phyloP scores from a whole-genome alignment of 2,888 invertebrate genomes.

The Chloroclysta siterata region DNA sequence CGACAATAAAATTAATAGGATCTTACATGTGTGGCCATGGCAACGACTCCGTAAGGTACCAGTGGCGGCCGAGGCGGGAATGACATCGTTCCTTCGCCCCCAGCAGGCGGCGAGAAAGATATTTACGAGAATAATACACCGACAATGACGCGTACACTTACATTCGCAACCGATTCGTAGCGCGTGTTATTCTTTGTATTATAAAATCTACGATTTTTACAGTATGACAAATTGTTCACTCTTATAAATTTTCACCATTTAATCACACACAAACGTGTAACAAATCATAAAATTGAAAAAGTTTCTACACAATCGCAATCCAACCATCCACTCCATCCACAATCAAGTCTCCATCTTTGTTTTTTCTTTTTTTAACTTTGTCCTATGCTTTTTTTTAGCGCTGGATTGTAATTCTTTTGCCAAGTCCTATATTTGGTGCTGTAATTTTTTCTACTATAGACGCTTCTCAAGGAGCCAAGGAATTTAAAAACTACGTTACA shows the following conservation, averaged over 20 bases:
- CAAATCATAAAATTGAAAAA: not conserved
- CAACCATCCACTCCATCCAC: too few species aligned
- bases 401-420: too few species aligned
- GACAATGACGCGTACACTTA: conserved; percentile 53
- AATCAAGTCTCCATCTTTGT: too few species aligned
- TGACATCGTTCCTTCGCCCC: conserved; percentile 86
- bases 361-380: too few species aligned
- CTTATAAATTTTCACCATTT: not conserved
- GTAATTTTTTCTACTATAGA: too few species aligned
- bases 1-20: conserved; percentile 11
- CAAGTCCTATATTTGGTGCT: too few species aligned
- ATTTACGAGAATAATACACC: conserved; percentile 39
- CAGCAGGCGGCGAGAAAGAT: conserved; percentile 18
- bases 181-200: conserved; percentile 1
- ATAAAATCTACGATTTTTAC: not conserved
- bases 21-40: conserved; percentile 91
- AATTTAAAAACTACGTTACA: too few species aligned
- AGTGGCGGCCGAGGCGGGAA: conserved; percentile 95
- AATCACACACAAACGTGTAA: not conserved
- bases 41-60: conserved; percentile 89
- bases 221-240: not conserved
- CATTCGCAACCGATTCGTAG: conserved; percentile 12
- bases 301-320: too few species aligned
- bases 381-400: too few species aligned
- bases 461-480: too few species aligned